phyloP scores from a whole-genome alignment of 1,140 invertebrate genomes.

The Dufourea novaeangliae region DNA sequence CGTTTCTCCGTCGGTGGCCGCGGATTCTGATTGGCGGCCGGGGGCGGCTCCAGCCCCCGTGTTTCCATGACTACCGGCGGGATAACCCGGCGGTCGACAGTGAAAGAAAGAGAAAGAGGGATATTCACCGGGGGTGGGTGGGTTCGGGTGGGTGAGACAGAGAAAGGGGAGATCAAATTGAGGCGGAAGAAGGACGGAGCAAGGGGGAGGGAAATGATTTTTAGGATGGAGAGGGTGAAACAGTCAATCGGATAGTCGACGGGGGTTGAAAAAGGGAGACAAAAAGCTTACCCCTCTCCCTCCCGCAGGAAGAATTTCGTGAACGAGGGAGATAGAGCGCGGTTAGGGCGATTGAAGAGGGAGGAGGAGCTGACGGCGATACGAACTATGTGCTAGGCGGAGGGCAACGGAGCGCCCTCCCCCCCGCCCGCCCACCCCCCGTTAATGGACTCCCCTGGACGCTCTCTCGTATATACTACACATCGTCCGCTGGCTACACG shows the following conservation, averaged over 20 bases:
- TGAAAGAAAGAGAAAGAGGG: conserved; percentile 48
- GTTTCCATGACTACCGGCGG: conserved; percentile 83
- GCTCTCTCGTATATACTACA: too few species aligned
- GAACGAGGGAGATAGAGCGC: conserved; percentile 23
- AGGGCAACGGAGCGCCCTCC: conserved; percentile 59
- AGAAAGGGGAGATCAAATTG: conserved; percentile 26
- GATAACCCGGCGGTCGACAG: conserved; percentile 69
- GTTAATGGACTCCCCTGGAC: conserved; percentile 75
- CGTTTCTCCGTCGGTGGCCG: conserved; percentile 83
- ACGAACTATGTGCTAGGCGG: conserved; percentile 67
- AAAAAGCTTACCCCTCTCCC: too few species aligned
- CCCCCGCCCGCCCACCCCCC: too few species aligned
- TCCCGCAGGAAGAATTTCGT: conserved; percentile 26
- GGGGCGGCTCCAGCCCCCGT: conserved; percentile 78
- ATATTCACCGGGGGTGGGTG: neutral
- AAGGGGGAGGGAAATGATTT: conserved; percentile 28
- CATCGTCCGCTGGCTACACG: conserved; percentile 15
- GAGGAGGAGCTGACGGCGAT: conserved; percentile 51
- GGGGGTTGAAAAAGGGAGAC: conserved; percentile 1
- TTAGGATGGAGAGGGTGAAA: neutral
- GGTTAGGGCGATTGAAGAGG: conserved; percentile 39
- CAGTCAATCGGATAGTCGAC: conserved; percentile 24
- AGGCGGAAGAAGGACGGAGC: conserved; percentile 7
- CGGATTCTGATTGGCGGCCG: conserved; percentile 79
- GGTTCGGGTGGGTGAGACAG: neutral